Evolutionary conservation across 2,113 vertebrate species (phyloP), one percentile per base, ranked within the genome.

Genomic region (Reinhardtius hippoglossoides): DNA sequence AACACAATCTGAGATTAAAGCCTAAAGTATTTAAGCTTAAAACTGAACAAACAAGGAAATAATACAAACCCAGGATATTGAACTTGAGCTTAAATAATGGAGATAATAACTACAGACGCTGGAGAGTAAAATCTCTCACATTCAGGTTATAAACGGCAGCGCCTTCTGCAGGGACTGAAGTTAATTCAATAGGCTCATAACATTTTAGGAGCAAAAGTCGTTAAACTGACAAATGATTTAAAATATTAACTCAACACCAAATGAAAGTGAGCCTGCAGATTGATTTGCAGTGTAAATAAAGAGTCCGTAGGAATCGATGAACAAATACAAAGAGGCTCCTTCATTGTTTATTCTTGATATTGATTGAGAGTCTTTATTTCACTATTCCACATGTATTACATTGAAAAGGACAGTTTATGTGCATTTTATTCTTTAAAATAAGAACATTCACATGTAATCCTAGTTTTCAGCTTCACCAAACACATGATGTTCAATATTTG

Each of bases 1-100:
- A 61, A 61, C 52, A 24, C 64, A 14, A 23, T 46, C 40, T 40
- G 3, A n/a, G 31, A 31, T 7, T 31, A 31, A 31, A 31, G 31
- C 31, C 31, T 31, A 31, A 31, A 31, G 24, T 1, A 40, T 26
- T 54, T 48, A 46, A 48, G 16, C 24, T 24, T 23, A 54, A 55
- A 12, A 60, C 27, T 18, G 48, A 72, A 42, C 9, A 52, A 74
- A 82, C 7, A 44, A 24, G 4, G 73, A 9, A 16, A 62, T 23
- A 56, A 10, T 58, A 37, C 3, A 40, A 4, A 24, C 21, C 7
- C 42, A 40, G 10, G 35, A n/a, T 0, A 56, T 9, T 2, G 14
- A 62, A 2, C 13, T 18, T 6, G 23, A 63, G 8, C 62, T 9
- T 0, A 71, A 81, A 56, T 70, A 40, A 52, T 20, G 20, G 24